Evolutionary conservation across 2,888 invertebrate genomes (phyloP).

Genomic region (Drosophila putrida): DNA sequence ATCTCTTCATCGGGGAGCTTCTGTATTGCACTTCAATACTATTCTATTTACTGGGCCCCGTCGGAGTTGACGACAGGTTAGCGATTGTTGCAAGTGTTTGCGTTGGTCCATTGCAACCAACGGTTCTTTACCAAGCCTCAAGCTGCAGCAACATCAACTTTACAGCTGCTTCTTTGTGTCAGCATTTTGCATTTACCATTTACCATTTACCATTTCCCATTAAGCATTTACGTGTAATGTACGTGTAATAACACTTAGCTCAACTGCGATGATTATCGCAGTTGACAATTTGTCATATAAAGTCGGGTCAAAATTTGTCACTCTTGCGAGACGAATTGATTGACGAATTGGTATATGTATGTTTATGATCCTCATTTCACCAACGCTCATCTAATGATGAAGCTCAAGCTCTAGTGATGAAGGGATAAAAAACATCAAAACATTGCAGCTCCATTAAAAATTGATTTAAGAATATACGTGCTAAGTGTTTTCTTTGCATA

Average conservation of each 20-base stretch:
- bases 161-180: constrained; percentile 64
- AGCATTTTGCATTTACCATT: constrained; percentile 50
- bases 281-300: constrained; percentile 67
- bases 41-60: constrained; percentile 46
- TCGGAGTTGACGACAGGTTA: constrained; percentile 45
- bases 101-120: constrained; percentile 56
- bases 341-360: constrained; percentile 7
- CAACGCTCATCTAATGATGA: neutral
- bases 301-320: constrained; percentile 36
- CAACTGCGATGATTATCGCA: constrained; percentile 41
- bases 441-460: too few relatives aligned
- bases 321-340: constrained; percentile 7
- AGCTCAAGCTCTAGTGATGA: neutral
- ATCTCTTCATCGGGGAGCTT: constrained; percentile 33
- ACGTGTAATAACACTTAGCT: constrained; percentile 35
- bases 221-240: constrained; percentile 36
- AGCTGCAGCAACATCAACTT: constrained; percentile 45
- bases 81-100: constrained; percentile 33
- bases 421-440: too few relatives aligned
- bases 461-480: too few relatives aligned
- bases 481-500: too few relatives aligned
- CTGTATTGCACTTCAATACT: constrained; percentile 10
- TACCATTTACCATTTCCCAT: constrained; percentile 18
- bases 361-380: constrained; percentile 33
- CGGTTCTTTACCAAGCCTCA: constrained; percentile 47